Conservation (phyloP, 1,140 invertebrate species). For the Plutomurus gul region DNA sequence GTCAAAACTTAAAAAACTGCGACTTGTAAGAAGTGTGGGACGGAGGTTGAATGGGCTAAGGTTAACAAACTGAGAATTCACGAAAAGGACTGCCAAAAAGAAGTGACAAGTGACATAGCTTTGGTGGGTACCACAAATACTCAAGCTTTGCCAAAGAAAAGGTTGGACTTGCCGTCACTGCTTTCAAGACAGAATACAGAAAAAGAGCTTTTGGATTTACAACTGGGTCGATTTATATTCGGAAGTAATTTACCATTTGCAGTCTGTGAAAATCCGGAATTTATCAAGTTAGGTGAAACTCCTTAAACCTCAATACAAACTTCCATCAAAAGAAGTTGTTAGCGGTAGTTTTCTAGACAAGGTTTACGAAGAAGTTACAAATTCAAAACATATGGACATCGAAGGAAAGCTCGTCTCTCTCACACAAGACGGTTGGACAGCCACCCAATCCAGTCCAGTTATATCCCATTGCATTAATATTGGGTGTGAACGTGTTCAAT, state of each 20-base stretch:
- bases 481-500: neutral
- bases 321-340: neutral
- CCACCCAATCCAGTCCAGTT: neutral
- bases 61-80: neutral
- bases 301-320: neutral
- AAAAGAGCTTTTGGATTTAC: neutral
- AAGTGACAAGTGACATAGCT: no score
- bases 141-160: neutral
- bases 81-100: neutral
- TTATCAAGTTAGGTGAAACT: neutral
- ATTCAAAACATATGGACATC: neutral
- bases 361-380: neutral
- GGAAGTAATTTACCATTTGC: neutral
- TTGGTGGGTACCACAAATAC: no score
- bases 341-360: neutral
- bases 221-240: neutral
- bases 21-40: neutral
- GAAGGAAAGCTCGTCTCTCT: neutral
- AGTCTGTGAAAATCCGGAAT: neutral
- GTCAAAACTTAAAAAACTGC: neutral
- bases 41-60: neutral
- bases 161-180: neutral
- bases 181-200: neutral
- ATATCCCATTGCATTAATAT: neutral
- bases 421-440: constrained; percentile 4